These are phyloP conservation scores for Gymnothorax reevesii DNA, from an alignment of 2,797 vertebrate species.

Conservation along the genomic window DNA sequence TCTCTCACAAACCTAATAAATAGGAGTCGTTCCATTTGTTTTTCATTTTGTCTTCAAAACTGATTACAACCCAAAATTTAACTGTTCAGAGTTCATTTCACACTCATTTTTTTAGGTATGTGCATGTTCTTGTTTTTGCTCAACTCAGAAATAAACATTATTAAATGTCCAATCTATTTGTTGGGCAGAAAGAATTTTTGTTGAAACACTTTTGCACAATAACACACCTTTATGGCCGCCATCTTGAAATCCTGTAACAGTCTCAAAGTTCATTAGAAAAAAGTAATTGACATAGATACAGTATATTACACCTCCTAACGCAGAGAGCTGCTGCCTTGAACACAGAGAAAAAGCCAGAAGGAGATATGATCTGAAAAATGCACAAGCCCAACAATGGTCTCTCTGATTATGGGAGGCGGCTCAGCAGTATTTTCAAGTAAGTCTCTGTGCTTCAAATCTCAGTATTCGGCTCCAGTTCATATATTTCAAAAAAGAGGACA, in stretches of 20 bases:
- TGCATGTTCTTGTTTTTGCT: neutral
- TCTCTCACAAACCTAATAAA: too few relatives aligned
- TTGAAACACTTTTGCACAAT: neutral
- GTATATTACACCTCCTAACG: neutral
- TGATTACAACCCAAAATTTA: neutral
- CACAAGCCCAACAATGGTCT: neutral
- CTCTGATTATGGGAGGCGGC: neutral
- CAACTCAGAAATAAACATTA: neutral
- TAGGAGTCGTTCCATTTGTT: neutral
- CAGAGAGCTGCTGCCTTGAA: neutral
- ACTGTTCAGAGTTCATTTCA: neutral
- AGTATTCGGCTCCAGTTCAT: neutral
- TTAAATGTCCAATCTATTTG: neutral
- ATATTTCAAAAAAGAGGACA: neutral
- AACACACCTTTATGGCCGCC: neutral
- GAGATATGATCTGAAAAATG: neutral
- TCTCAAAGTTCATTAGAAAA: neutral
- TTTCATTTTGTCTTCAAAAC: neutral
- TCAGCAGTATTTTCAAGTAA: neutral
- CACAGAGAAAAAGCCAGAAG: neutral
- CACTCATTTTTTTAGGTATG: neutral
- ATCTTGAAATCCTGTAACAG: neutral
- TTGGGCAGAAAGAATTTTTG: neutral
- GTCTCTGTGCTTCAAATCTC: neutral
- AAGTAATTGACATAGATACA: neutral